phyloP scores from a whole-genome alignment of 2,113 vertebrate species.

The Sebastes schlegelii region DNA sequence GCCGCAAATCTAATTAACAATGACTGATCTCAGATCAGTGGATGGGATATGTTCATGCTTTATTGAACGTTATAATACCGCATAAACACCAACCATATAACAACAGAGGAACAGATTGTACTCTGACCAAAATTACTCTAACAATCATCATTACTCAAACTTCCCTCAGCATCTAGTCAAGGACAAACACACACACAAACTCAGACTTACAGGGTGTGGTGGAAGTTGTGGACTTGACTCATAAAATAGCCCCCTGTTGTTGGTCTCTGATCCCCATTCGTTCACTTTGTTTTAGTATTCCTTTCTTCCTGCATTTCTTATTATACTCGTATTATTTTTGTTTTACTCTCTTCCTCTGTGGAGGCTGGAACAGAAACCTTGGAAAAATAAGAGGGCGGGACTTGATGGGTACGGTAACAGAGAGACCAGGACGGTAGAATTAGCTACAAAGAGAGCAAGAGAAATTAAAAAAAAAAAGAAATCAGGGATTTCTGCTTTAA shows the following conservation, averaged over 20 bases:
- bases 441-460: slow-evolving; percentile 27
- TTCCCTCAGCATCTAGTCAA: background rate
- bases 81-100: background rate
- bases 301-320: slow-evolving; percentile 77
- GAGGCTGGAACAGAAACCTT: slow-evolving; percentile 54
- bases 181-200: background rate
- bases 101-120: background rate
- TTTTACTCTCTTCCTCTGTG: slow-evolving; percentile 81
- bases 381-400: slow-evolving; percentile 29
- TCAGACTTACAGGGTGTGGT: slow-evolving; percentile 54
- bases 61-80: background rate
- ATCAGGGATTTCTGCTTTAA: slow-evolving; percentile 7
- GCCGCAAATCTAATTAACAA: too few species aligned
- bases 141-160: slow-evolving; percentile 23
- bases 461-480: background rate
- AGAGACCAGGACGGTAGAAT: slow-evolving; percentile 31
- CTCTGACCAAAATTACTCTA: background rate
- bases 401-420: slow-evolving; percentile 18
- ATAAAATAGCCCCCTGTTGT: slow-evolving; percentile 50
- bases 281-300: slow-evolving; percentile 61
- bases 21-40: background rate
- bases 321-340: slow-evolving; percentile 74
- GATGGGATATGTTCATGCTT: background rate
- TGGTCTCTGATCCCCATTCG: slow-evolving; percentile 59
- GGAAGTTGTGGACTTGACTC: slow-evolving; percentile 40